Evolutionary conservation across 2,113 vertebrate species (phyloP).

Genomic region (Oreocharis arfaki): DNA sequence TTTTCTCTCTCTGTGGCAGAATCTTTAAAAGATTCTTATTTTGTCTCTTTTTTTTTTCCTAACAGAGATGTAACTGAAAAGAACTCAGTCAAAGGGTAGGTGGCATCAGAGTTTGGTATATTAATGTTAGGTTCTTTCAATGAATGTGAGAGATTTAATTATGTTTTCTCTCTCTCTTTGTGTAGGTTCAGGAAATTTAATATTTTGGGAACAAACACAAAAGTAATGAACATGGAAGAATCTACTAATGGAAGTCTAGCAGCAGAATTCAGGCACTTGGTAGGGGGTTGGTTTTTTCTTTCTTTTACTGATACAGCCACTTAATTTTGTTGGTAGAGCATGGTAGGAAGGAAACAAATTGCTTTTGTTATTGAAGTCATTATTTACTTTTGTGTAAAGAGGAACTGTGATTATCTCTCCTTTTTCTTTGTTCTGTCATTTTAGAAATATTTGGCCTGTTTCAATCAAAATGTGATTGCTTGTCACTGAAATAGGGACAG

Average conservation of each 20-base stretch:
- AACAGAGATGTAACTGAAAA: constrained; percentile 90
- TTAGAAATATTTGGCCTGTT: neutral
- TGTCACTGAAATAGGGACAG: neutral
- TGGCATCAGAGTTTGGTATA: neutral
- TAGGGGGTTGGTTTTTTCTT: constrained; percentile 39
- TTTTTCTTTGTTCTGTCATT: neutral
- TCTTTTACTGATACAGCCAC: neutral
- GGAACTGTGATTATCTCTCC: neutral
- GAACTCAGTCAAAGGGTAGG: constrained; percentile 86
- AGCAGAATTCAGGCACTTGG: constrained; percentile 96
- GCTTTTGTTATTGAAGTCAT: neutral
- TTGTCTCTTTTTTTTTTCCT: neutral
- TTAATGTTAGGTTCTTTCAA: neutral
- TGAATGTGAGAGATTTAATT: neutral
- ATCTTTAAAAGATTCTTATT: neutral
- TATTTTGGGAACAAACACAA: constrained; percentile 92
- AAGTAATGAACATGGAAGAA: constrained; percentile 99
- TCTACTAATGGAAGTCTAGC: constrained; percentile 93
- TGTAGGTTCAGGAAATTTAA: constrained; percentile 94
- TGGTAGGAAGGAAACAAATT: neutral
- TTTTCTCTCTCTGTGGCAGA: neutral
- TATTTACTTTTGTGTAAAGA: neutral
- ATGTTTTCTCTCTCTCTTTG: neutral
- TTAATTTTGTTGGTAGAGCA: neutral
- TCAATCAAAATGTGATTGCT: neutral